These are phyloP conservation scores for Cyrtorhinus lividipennis DNA, from an alignment of 1,140 invertebrate genomes.

Conservation along the genomic window DNA sequence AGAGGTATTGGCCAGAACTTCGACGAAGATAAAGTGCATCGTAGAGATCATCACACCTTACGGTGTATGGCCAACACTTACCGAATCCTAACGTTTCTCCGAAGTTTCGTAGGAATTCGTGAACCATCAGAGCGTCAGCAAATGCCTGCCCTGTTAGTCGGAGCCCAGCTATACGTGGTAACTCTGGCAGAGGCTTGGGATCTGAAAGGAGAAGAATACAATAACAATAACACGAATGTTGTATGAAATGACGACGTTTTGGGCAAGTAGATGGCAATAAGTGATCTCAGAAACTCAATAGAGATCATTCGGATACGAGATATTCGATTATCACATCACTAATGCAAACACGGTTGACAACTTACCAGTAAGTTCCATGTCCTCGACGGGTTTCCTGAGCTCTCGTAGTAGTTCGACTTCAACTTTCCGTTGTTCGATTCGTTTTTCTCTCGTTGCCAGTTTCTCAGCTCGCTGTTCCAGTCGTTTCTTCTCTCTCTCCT, in stretches of 20 bases:
- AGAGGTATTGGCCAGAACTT: too few relatives aligned
- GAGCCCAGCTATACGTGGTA: constrained; percentile 64
- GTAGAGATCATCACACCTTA: too few relatives aligned
- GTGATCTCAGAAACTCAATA: too few relatives aligned
- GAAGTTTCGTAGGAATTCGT: constrained; percentile 92
- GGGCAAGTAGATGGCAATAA: too few relatives aligned
- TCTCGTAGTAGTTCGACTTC: constrained; percentile 75
- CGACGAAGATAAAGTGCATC: neutral
- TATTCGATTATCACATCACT: too few relatives aligned
- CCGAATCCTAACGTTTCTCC: constrained; percentile 84
- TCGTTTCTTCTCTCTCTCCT: constrained; percentile 74
- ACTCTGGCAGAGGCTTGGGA: constrained; percentile 55
- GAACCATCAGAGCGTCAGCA: constrained; percentile 81
- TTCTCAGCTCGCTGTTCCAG: constrained; percentile 63
- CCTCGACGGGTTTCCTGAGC: constrained; percentile 74
- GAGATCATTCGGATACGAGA: too few relatives aligned
- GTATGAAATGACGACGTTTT: too few relatives aligned
- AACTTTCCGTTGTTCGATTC: constrained; percentile 61
- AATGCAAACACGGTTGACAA: too few relatives aligned
- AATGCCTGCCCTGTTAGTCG: constrained; percentile 74
- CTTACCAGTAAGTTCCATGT: constrained; percentile 58
- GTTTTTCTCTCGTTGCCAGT: constrained; percentile 62
- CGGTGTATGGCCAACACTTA: too few relatives aligned
- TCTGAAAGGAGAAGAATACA: constrained; percentile 31
- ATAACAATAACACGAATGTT: too few relatives aligned